Conservation (phyloP, 2,113 vertebrate species). For the Trogon surrucura region DNA sequence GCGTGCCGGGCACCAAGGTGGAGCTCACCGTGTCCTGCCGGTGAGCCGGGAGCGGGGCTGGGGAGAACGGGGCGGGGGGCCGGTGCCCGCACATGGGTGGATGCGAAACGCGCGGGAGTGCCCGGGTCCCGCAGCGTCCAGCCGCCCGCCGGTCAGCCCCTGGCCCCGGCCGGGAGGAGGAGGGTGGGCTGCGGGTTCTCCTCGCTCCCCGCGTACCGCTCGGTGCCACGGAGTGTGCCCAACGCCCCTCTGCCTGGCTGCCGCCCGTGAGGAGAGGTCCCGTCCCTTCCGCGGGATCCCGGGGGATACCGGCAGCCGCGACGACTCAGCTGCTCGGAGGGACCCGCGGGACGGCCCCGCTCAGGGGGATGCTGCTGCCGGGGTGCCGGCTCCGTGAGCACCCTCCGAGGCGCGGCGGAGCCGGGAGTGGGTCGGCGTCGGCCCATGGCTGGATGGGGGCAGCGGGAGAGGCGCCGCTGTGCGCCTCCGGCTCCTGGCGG, state of each 20-base stretch:
- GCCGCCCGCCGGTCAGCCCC: not conserved
- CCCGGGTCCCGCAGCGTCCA: not conserved
- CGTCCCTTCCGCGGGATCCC: not conserved
- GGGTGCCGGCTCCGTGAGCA: not conserved
- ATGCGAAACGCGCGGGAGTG: not conserved
- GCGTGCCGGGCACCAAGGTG: conserved; percentile 92
- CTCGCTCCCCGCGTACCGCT: not conserved
- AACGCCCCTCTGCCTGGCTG: not conserved
- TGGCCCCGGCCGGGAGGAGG: too few species aligned
- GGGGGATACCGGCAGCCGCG: not conserved
- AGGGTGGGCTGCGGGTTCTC: not conserved
- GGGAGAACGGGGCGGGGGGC: not conserved
- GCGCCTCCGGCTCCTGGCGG: not conserved
- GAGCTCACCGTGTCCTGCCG: conserved; percentile 94
- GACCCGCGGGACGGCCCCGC: not conserved
- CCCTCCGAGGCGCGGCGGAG: not conserved
- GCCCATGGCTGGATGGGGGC: not conserved
- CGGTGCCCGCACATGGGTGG: not conserved
- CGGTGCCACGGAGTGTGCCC: not conserved
- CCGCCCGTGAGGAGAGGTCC: not conserved
- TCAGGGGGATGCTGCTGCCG: not conserved
- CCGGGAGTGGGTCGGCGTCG: not conserved
- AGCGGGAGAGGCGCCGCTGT: not conserved
- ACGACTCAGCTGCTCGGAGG: not conserved
- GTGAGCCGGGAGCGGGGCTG: conserved; percentile 70